Evolutionary conservation across 2,888 invertebrate genomes (phyloP), one percentile per base, ranked within the genome.

Genomic region (Acleris holmiana): DNA sequence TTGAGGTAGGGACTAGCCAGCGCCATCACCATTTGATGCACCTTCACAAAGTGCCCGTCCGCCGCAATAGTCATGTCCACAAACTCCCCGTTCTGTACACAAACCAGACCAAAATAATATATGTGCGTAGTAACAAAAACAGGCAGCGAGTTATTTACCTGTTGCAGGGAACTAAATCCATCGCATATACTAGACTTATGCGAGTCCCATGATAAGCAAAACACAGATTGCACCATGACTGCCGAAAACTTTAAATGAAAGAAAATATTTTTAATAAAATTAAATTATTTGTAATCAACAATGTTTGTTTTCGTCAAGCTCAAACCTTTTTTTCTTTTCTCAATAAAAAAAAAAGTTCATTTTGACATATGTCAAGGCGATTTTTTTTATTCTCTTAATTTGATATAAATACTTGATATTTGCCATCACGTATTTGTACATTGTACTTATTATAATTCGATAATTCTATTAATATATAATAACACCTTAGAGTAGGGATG

Each of bases 11-110:
- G 89, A 65, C 93, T 93, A 35, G 91, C 88, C 59, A 92, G 74
- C 0, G 93, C 92, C 64, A 93, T 76, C 25, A 89, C 67, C 10
- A 86, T 76, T 74, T 89, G 86, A 66, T 89, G 92, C 10, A 90
- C 91, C 76, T 91, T 92, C 4, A 91, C 91, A 64, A 86, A 81
- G 68, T 89, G 88, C 1, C 91, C 91, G 73, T 91, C 91, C 4
- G 91, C 91, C 29, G 91, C 91, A 66, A 93, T 64, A 0, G 92
- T 93, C 88, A 92, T 86, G 61, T 93, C 92, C 21, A 93, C 92
- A 74, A 92, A 89, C 68, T 93, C 91, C 7, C 87, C 91, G 86
- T 88, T 91, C 92, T 92, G 76, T 25, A 82, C 79, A 57, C 59
- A 64, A 63, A 35, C 53, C 23, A 49, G n/a, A 40, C 21, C 51